phyloP scores from a whole-genome alignment of 1,140 invertebrate genomes.

The Monochamus saltuarius region DNA sequence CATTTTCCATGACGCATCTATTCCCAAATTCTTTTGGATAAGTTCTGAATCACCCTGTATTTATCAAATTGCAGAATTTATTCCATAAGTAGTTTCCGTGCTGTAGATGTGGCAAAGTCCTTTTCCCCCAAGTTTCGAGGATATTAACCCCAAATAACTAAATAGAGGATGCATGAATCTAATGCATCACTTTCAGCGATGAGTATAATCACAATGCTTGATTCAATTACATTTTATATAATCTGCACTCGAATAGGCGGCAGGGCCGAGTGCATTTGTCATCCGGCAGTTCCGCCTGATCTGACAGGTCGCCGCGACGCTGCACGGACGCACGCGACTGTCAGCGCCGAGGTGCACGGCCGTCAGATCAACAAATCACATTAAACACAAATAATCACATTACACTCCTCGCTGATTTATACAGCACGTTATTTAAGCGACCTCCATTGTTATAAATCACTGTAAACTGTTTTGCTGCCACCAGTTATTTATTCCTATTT shows the following conservation, averaged over 20 bases:
- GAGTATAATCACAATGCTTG: conserved; percentile 45
- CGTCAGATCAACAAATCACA: conserved; percentile 51
- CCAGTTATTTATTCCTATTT: conserved; percentile 38
- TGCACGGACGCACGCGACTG: conserved; percentile 36
- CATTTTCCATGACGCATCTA: too few relatives aligned
- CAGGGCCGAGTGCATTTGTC: conserved; percentile 51
- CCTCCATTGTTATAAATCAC: conserved; percentile 45
- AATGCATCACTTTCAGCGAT: conserved; percentile 24
- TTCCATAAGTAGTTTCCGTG: too few relatives aligned
- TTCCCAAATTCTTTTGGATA: too few relatives aligned
- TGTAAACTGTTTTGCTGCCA: conserved; percentile 42
- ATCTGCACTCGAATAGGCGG: conserved; percentile 48
- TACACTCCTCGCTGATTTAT: conserved; percentile 52
- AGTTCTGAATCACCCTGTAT: too few relatives aligned
- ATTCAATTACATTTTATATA: conserved; percentile 53
- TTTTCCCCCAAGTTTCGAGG: conserved; percentile 17
- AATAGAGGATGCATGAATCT: conserved; percentile 20
- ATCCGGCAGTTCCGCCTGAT: conserved; percentile 51
- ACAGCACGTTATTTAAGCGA: conserved; percentile 48
- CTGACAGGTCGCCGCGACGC: conserved; percentile 47
- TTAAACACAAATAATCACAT: conserved; percentile 53
- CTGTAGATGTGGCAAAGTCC: neutral
- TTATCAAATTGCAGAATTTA: too few relatives aligned
- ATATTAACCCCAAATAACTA: conserved; percentile 22
- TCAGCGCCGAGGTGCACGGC: conserved; percentile 48